These are phyloP conservation scores for Oikopleura vanhoeffeni DNA, from an alignment of 23 tunicate genomes.

Conservation along the genomic window DNA sequence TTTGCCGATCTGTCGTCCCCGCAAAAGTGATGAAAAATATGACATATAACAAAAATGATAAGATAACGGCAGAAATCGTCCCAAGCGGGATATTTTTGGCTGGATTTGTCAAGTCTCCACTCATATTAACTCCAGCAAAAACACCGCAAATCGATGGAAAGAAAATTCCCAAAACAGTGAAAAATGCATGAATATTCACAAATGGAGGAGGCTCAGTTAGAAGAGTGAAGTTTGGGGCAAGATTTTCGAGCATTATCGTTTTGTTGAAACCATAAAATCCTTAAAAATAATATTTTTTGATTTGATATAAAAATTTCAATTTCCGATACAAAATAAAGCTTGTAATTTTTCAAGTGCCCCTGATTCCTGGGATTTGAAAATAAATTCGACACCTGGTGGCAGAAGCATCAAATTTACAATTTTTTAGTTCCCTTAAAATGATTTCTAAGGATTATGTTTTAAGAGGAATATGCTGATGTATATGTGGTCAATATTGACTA, in stretches of 20 bases:
- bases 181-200: constrained; percentile 29
- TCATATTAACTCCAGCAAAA: constrained; percentile 28
- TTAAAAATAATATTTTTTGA: too few relatives aligned
- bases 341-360: too few relatives aligned
- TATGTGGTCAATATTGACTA: too few relatives aligned
- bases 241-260: not conserved
- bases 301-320: too few relatives aligned
- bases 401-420: too few relatives aligned
- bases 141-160: constrained; percentile 87
- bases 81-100: constrained; percentile 12
- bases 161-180: constrained; percentile 63
- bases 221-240: not conserved
- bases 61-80: not conserved
- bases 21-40: not conserved
- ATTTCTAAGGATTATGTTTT: too few relatives aligned
- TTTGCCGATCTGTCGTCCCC: not conserved
- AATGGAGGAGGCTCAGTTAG: not conserved
- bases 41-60: not conserved
- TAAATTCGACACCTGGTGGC: too few relatives aligned
- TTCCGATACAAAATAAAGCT: too few relatives aligned
- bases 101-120: constrained; percentile 13
- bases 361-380: too few relatives aligned
- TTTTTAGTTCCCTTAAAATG: too few relatives aligned
- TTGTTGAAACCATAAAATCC: not conserved
- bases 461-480: too few relatives aligned